Evolutionary conservation across 2,888 invertebrate species (phyloP).

Genomic region (Lepidochitona cinerea): DNA sequence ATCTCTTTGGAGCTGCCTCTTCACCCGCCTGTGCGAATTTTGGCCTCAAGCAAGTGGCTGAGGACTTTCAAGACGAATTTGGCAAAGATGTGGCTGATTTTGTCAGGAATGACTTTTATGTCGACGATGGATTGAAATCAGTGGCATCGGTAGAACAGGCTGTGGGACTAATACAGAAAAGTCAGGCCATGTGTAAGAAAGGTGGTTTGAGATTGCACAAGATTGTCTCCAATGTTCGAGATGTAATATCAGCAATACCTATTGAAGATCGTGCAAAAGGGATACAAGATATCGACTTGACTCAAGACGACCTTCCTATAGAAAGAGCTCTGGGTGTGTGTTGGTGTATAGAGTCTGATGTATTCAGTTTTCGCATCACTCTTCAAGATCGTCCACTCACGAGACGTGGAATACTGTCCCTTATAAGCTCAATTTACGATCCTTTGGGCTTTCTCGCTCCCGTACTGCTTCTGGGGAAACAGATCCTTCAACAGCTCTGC

Average conservation of each 20-base stretch:
- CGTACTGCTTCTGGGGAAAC: constrained; percentile 23
- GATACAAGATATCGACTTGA: constrained; percentile 2
- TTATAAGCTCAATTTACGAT: constrained; percentile 30
- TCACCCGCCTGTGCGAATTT: constrained; percentile 34
- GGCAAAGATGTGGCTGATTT: constrained; percentile 25
- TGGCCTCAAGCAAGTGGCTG: constrained; percentile 24
- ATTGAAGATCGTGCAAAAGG: constrained; percentile 27
- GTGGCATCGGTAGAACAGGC: constrained; percentile 24
- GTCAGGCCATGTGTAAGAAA: constrained; percentile 22
- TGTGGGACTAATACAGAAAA: constrained; percentile 20
- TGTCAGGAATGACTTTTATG: constrained; percentile 32
- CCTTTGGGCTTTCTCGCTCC: constrained; percentile 35
- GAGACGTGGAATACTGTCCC: constrained; percentile 31
- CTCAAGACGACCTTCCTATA: constrained; percentile 10
- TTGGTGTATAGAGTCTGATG: constrained; percentile 34
- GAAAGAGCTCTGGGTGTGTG: constrained; percentile 36
- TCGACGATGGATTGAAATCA: constrained; percentile 37
- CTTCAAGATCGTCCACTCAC: constrained; percentile 22
- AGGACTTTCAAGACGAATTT: constrained; percentile 13
- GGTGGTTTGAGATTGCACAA: constrained; percentile 37
- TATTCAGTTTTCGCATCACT: constrained; percentile 20
- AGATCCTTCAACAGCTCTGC: constrained; percentile 27
- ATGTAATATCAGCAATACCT: constrained; percentile 29
- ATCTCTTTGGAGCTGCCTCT: constrained; percentile 31
- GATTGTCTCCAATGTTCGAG: constrained; percentile 34